phyloP scores from a whole-genome alignment of 1,140 invertebrate species.

The Bombus waltoni region DNA sequence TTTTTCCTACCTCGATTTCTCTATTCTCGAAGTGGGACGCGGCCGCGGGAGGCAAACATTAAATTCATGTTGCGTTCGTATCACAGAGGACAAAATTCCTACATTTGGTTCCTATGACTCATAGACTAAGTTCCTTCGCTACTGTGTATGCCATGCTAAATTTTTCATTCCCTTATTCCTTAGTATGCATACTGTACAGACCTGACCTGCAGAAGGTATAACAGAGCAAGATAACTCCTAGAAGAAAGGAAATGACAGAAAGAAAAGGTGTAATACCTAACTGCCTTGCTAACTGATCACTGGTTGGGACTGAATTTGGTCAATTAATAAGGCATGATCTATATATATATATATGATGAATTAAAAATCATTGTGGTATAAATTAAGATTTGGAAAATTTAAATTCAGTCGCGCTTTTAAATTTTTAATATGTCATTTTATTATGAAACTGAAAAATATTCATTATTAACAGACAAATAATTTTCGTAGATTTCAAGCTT shows the following conservation, averaged over 20 bases:
- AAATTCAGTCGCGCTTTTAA: no score
- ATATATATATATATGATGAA: no score
- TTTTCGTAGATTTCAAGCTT: no score
- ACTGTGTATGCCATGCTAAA: constrained; percentile 23
- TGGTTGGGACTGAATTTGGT: not conserved
- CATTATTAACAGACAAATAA: no score
- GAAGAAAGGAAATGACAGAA: not conserved
- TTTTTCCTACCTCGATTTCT: constrained; percentile 50
- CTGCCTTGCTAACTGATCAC: not conserved
- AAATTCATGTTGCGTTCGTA: constrained; percentile 33
- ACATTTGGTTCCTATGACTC: not conserved
- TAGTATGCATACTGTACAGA: not conserved
- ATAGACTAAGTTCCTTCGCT: not conserved
- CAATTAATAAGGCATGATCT: no score
- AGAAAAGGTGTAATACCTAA: not conserved
- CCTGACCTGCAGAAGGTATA: not conserved
- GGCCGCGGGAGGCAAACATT: constrained; percentile 11
- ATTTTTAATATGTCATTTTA: no score
- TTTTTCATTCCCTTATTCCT: constrained; percentile 60
- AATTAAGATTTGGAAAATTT: no score
- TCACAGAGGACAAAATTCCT: constrained; percentile 18
- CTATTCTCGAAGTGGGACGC: constrained; percentile 45
- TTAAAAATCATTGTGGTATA: no score
- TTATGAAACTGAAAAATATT: no score
- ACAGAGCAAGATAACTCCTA: not conserved